Base-by-base conservation (phyloP, 1,140 invertebrate species). In the Cotesia glomerata region DNA sequence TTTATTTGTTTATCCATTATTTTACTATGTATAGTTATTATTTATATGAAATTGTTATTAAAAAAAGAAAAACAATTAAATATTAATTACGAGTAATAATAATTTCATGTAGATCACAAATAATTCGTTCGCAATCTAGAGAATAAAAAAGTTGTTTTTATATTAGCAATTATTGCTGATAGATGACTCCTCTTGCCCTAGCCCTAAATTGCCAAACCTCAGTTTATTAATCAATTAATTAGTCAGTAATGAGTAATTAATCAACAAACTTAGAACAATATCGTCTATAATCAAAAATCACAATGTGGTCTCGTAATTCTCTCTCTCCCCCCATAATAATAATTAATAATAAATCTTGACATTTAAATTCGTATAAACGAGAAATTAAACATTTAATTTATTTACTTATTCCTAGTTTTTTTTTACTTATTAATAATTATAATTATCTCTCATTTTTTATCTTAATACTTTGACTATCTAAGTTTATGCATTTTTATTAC, bases 391-490 rank as follows among this genome's bases (percentile, higher is more conserved):
- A 8, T 36, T 39, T 63, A 51, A 32, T 74, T 71, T 74, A 76
- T 75, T 74, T 76, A 73, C 7, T 32, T 32, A 18, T 18, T 3
- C 26, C 26, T 26, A 26, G 26, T 26, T 59, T 59, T 59, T 59
- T 59, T 26, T 59, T 32, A 4, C 7, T 26, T 26, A 18, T 18
- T 4, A 26, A 32, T 13, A 36, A 11, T 63, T 36, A 26, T 7
- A n/a, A 63, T 63, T 16, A 63, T 35, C 45, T 64, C 35, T 64
- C 76, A 74, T 77, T 75, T 75, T 75, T 70, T 77, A 58, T 70
- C 74, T 76, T 77, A 80, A 78, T 77, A 80, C 77, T 79, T 79
- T 79, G 79, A 80, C 79, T 80, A 80, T 77, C 77, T 80, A 80
- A 67, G 72, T 83, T 77, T 80, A 81, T 79, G 73, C 75, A 77